Base-by-base conservation (phyloP, 2,113 vertebrate genomes). In the Dasyprocta punctata region DNA sequence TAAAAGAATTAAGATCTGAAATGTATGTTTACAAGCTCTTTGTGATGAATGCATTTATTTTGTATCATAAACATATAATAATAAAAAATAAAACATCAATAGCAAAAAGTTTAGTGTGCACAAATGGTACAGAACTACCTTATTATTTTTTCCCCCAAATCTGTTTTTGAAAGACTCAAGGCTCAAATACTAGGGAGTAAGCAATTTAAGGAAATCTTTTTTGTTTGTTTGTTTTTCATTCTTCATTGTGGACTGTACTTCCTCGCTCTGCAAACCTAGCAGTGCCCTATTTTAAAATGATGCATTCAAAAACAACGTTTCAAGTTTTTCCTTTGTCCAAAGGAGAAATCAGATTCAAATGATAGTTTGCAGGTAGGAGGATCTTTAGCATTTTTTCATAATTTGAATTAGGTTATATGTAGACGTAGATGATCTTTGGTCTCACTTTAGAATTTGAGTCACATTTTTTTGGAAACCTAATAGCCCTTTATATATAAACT, bases 391-490 rank as follows among this genome's bases (percentile, higher is more conserved):
- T 97, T 97, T 96, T 75, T 44, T 96, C 90, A 96, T 95, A 95
- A 97, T 98, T 93, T 97, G 96, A 97, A 97, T 98, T 97, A 95
- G 88, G 80, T 85, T 98, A 73, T 58, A 80, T 63, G 41, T 95
- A 96, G 92, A 97, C 92, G 77, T 89, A 92, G 77, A n/a, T 97
- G 91, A 94, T 93, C 93, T 98, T 94, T 97, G 97, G 89, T 89
- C 73, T 97, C 96, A 77, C 96, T 97, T 97, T 90, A 97, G 95
- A 95, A 91, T 96, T 97, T 49, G 75, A 97, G 94, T 96, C 97
- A 88, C 92, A 96, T 36, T 97, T 97, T 96, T 98, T 97, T 97
- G 89, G 97, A 97, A 97, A 82, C 86, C 61, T 86, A 96, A 94
- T 94, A 92, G 96, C 30, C 54, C 87, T 98, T 98, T 95, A 90